Conservation (phyloP, 2,113 vertebrate species). For the Hipposideros armiger region DNA sequence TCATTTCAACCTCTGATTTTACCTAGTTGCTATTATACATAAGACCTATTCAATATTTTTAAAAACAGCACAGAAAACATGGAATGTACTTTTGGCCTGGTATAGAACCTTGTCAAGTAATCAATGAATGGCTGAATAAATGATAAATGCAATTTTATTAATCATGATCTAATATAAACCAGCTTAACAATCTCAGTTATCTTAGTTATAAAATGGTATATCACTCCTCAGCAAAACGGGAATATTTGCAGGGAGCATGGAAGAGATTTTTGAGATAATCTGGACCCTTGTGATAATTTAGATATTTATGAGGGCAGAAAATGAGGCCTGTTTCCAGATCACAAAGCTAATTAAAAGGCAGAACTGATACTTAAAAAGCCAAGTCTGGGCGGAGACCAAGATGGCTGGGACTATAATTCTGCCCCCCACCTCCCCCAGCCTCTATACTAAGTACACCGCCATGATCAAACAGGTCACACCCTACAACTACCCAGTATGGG, state of each 20-base stretch:
- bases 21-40: not conserved
- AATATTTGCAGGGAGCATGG: not conserved
- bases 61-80: slow-evolving; percentile 27
- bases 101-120: not conserved
- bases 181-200: not conserved
- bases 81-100: not conserved
- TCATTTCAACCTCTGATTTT: slow-evolving; percentile 18
- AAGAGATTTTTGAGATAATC: not conserved
- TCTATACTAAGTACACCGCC: too few species aligned
- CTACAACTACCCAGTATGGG: too few species aligned
- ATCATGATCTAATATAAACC: not conserved
- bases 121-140: not conserved
- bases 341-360: slow-evolving; percentile 35
- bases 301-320: not conserved
- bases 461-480: too few species aligned
- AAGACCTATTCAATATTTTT: slow-evolving; percentile 23
- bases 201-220: slow-evolving; percentile 16
- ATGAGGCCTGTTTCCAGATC: not conserved
- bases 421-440: too few species aligned
- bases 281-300: not conserved
- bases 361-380: slow-evolving; percentile 9
- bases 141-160: not conserved
- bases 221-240: not conserved
- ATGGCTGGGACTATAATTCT: too few species aligned
- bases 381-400: not conserved